Conservation (phyloP, 2,113 vertebrate genomes). For the Erythrocercus mccallii region DNA sequence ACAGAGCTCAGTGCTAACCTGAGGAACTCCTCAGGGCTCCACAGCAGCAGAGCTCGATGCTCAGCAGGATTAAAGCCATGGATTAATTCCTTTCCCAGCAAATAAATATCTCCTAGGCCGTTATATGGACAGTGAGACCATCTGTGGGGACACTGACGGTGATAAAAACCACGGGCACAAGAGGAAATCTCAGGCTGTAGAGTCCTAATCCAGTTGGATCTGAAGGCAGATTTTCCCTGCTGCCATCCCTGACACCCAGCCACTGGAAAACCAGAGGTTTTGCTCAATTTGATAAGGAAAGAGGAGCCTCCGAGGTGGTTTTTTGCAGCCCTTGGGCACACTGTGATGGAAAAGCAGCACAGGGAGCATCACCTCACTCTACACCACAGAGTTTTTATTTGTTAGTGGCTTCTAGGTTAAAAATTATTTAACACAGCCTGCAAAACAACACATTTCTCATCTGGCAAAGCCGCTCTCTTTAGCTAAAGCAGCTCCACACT, state of each 20-base stretch:
- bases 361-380: neutral
- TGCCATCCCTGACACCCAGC: neutral
- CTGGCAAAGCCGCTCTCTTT: neutral
- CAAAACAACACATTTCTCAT: neutral
- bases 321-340: neutral
- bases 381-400: neutral
- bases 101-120: neutral
- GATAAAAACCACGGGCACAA: neutral
- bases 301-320: neutral
- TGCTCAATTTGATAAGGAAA: neutral
- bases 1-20: neutral
- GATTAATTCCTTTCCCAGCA: neutral
- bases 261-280: neutral
- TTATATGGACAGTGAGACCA: neutral
- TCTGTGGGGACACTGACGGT: neutral
- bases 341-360: neutral
- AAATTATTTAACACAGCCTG: neutral
- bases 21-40: neutral
- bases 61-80: neutral
- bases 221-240: neutral
- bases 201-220: neutral
- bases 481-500: neutral
- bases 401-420: neutral
- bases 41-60: neutral
- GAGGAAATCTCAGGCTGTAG: neutral